Percentiles rank a stretch among this genome's conserved stretches.
phyloP scores from a whole-genome alignment of 2,888 invertebrate genomes.

The Drosophila melanosoma region DNA sequence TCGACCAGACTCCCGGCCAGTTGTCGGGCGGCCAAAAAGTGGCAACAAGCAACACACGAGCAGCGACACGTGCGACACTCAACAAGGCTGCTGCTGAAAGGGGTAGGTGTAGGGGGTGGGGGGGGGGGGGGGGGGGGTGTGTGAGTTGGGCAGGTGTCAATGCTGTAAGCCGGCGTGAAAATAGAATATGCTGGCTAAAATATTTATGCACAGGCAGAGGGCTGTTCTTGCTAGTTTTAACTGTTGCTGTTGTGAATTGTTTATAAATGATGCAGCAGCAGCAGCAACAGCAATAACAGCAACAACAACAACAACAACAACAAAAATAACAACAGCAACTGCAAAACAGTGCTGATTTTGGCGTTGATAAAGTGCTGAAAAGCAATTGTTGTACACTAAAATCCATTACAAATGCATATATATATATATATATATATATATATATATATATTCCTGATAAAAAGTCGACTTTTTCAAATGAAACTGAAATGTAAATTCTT shows the following conservation, averaged over 20 bases:
- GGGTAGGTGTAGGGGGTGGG: neutral
- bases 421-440: no score
- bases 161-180: conserved; percentile 54
- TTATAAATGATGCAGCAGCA: conserved; percentile 67
- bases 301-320: conserved; percentile 16
- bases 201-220: conserved; percentile 6
- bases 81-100: conserved; percentile 10
- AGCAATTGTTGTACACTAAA: conserved; percentile 10
- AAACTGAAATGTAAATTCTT: no score
- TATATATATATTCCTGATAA: no score
- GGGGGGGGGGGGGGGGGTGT: neutral
- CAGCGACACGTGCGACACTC: conserved; percentile 64
- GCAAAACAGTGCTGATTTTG: conserved; percentile 25
- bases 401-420: neutral
- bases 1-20: neutral
- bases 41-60: conserved; percentile 49
- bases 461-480: no score
- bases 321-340: no score
- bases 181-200: conserved; percentile 37
- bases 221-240: conserved; percentile 11
- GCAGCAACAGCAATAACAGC: conserved; percentile 22
- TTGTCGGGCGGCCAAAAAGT: conserved; percentile 20
- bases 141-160: conserved; percentile 22
- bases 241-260: conserved; percentile 56
- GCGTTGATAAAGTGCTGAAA: conserved; percentile 66